Evolutionary conservation across 2,113 vertebrate genomes (phyloP), one percentile per base, ranked within the genome.

Genomic region (Athene cunicularia): DNA sequence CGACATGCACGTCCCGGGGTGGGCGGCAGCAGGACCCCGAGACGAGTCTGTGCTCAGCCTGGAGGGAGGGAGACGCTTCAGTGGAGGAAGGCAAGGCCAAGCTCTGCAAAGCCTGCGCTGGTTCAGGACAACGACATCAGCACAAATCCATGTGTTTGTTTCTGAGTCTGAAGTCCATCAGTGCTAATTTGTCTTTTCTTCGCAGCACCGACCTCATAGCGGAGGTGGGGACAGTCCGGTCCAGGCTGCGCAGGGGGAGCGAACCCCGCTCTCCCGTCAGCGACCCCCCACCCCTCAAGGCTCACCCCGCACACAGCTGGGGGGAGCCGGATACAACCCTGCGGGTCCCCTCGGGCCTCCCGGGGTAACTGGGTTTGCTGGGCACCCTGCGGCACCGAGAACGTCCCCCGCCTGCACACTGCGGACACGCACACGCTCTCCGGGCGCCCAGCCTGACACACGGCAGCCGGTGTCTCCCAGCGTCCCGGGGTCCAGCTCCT

Each of bases 211-310:
- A 89, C 74, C 60, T 21, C 5, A 0, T 10, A n/a, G 41, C 26
- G 35, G 5, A 52, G 47, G 33, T 0, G 2, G 62, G 49, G 55
- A 37, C 43, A 50, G 45, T 37, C 19, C 2, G 1, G 18, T 27
- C 53, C 50, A 9, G 39, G 60, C 26, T 9, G 7, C 5, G 2
- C 2, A 1, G 2, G 21, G 17, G 74, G 12, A 67, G 15, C 28
- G 75, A 58, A 58, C 21, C 67, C 27, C 2, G 0, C 27, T 66
- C 24, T 19, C 49, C 58, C 8, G 39, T 37, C 67, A 27, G 50
- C 0, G 0, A 21, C 14, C 10, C 41, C 74, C 28, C 33, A 14
- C 26, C 13, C 49, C 41, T 59, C 2, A 0, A 26, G 49, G 27
- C 39, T 41, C 14, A 1, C 13, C 5, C 58, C 17, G 22, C 27